These are phyloP conservation scores for Glossosoma conforme DNA, from an alignment of 1,140 invertebrate species.

Conservation along the genomic window DNA sequence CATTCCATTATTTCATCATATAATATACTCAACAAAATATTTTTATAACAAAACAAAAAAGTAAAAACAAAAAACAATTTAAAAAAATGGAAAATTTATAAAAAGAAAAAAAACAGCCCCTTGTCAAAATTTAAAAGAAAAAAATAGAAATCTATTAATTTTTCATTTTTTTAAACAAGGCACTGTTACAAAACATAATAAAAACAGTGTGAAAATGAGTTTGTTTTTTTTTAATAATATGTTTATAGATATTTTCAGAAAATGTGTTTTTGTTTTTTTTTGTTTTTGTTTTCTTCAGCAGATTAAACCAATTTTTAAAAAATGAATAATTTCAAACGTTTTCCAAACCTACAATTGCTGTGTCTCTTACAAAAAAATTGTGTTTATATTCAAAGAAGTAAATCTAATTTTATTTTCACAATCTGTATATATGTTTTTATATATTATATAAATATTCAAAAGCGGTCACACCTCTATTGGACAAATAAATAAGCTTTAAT, in stretches of 20 bases:
- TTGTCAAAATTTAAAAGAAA: constrained; percentile 12
- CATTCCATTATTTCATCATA: constrained; percentile 37
- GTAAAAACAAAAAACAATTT: constrained; percentile 24
- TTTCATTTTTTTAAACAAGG: neutral
- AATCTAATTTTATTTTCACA: neutral
- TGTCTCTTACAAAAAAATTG: constrained; percentile 19
- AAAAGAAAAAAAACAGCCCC: constrained; percentile 27
- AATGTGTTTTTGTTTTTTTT: neutral
- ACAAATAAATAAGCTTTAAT: no score
- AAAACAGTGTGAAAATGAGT: constrained; percentile 3
- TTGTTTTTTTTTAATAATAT: constrained; percentile 36
- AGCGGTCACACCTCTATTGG: no score
- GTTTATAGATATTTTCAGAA: constrained; percentile 34
- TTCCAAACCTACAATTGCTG: constrained; percentile 27
- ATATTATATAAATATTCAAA: no score
- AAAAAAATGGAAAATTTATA: constrained; percentile 18
- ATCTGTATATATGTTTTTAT: no score
- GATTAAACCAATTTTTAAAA: neutral
- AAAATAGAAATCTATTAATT: constrained; percentile 10
- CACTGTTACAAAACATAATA: constrained; percentile 10
- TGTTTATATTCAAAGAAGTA: neutral
- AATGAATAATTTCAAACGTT: neutral
- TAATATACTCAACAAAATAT: no score
- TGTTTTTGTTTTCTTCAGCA: neutral
- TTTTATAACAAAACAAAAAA: constrained; percentile 10